These are phyloP conservation scores for Neoseiulus cucumeris DNA, from an alignment of 1,140 invertebrate species.

Conservation along the genomic window DNA sequence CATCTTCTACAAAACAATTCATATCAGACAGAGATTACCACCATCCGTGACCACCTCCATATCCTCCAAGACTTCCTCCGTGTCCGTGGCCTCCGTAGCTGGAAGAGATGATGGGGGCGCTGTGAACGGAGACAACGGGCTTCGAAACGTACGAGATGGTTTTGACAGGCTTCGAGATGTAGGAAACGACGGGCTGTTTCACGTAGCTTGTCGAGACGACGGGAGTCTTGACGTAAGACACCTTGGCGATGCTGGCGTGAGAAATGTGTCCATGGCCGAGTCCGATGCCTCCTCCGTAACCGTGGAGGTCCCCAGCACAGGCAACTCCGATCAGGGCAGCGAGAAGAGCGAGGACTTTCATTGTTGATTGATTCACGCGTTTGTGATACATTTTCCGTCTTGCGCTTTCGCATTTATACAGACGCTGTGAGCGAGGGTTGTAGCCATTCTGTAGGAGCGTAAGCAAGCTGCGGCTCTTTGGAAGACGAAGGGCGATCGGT, in stretches of 20 bases:
- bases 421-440: too few relatives aligned
- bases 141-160: conserved; percentile 8
- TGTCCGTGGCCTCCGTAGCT: neutral
- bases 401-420: too few relatives aligned
- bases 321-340: neutral
- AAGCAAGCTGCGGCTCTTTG: too few relatives aligned
- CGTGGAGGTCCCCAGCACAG: neutral
- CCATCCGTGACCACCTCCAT: neutral
- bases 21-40: neutral
- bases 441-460: too few relatives aligned
- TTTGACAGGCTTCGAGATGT: neutral
- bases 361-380: too few relatives aligned
- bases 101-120: neutral
- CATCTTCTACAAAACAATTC: too few relatives aligned
- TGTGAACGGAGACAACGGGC: neutral
- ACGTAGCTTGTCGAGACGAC: neutral
- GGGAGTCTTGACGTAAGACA: neutral
- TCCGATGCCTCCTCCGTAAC: neutral
- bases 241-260: neutral
- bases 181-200: neutral
- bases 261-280: neutral
- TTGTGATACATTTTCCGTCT: too few relatives aligned
- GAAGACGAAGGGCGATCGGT: too few relatives aligned
- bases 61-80: neutral
- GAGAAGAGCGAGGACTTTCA: neutral